Base-by-base conservation (phyloP, 1,140 invertebrate genomes). In the Cotesia chilonis region DNA sequence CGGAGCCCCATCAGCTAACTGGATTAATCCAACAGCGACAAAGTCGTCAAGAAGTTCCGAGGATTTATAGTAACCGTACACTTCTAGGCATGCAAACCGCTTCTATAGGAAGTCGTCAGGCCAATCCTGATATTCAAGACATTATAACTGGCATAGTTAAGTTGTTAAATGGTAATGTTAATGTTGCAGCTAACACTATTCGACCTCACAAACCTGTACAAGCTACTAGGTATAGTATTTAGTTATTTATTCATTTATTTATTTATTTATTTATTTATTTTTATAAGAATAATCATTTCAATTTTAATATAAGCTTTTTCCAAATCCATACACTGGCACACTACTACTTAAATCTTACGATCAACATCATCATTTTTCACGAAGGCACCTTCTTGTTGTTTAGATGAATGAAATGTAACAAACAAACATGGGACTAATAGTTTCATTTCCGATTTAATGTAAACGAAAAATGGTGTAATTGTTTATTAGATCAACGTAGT, bases 131-230 rank as follows among this genome's bases (percentile, higher is more conserved):
- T 82, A 95, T 96, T 68, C 94, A 96, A 83, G 95, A 96, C 79
- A 95, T 96, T 10, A 94, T 97, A 64, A 95, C 94, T 5, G 95
- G 94, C 9, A 94, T 97, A 51, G 94, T 96, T 0, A 95, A 96
- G 82, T 83, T 96, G 1, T 84, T 96, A 1, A 95, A 96, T 77
- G 95, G 95, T 1, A 95, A 96, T 77, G 94, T 95, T 0, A 94
- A 95, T 77, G 92, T 93, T 0, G 91, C 93, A 76, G 90, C 91
- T 0, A 93, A 93, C 77, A 91, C 90, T 0, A 85, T 84, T n/a
- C 85, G 88, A 35, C 89, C 88, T 2, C 74, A 87, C 70, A 87
- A 90, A 55, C 91, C 90, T 1, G 75, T 84, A 36, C 83, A 86
- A 76, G 78, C 82, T 0, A 83, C 83, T 0, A 85, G 85, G 85